Evolutionary conservation across 37 sponge, comb jelly and placozoan species (phyloP), one percentile per base, ranked within the genome.

Genomic region (Haliclona indistincta): DNA sequence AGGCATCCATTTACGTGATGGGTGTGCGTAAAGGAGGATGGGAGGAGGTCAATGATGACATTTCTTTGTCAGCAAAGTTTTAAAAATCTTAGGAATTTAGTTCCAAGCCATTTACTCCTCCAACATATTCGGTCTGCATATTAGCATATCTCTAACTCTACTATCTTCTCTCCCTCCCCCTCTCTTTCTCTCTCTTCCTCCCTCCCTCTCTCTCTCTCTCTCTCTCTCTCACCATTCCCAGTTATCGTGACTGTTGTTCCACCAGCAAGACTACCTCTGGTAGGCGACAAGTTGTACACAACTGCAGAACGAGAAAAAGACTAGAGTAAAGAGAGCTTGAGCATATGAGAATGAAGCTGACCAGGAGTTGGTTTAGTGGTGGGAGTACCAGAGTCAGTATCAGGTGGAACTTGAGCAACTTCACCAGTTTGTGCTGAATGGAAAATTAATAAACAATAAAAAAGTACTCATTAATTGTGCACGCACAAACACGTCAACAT

Each of bases 261-360:
- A 29, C 80, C 87, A 55, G 51, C 69, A 55, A 74, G 6, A 40
- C 87, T 80, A 19, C 81, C 80, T 41, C 1, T 22, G 10, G 40
- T 33, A 32, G 86, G 75, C 11, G 38, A 28, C 28, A 56, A 29
- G 43, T 28, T 5, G 33, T 23, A 52, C 54, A 81, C 77, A 33
- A 37, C 81, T 73, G 65, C 22, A 52, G 32, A 39, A 3, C 8
- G 1, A 58, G 45, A 1, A 44, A 47, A 30, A 8, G 51, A 45
- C 8, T 1, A 38, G 29, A 58, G 1, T 23, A 36, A 1, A 30
- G 43, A 25, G 38, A 38, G 25, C 17, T 20, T 37, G 25, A 45
- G 20, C 43, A 25, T 19, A n/a, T n/a, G 67, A 38, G 7, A 38
- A 43, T 38, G 20, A 17, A 42, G 4, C n/a, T 20, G 32, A 19